Percentiles rank a stretch among this genome's conserved stretches.
These are phyloP conservation scores for Mormyrus hasselquistii DNA, from an alignment of 2,797 vertebrate genomes.

Conservation along the genomic window DNA sequence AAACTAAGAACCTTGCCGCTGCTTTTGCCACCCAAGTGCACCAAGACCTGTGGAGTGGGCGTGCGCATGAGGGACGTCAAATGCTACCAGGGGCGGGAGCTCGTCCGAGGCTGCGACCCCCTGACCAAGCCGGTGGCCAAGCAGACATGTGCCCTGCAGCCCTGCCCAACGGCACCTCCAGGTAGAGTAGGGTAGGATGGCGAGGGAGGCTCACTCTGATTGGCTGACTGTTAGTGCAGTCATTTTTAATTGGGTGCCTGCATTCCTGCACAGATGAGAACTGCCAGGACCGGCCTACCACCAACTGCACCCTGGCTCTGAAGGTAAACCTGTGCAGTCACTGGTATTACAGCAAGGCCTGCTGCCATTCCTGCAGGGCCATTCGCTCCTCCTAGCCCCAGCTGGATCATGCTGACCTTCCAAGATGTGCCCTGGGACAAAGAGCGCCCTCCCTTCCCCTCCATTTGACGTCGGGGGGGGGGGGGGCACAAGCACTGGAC, in stretches of 20 bases:
- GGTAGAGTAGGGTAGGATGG: conserved; percentile 55
- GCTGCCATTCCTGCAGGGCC: conserved; percentile 83
- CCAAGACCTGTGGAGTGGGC: conserved; percentile 86
- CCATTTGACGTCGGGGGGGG: background rate
- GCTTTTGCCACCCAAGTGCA: conserved; percentile 65
- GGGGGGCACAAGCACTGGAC: background rate
- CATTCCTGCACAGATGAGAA: conserved; percentile 72
- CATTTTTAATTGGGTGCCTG: background rate
- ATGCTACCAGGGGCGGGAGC: conserved; percentile 90
- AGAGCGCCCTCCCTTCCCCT: background rate
- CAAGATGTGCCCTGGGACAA: background rate
- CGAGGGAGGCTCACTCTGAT: background rate
- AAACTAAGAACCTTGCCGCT: background rate
- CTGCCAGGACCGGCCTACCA: conserved; percentile 90
- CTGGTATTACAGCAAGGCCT: conserved; percentile 98
- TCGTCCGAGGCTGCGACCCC: conserved; percentile 87
- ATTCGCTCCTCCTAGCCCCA: conserved; percentile 51
- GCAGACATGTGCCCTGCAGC: conserved; percentile 87
- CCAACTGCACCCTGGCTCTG: conserved; percentile 91
- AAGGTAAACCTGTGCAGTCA: conserved; percentile 96
- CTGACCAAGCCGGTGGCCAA: conserved; percentile 86
- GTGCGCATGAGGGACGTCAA: conserved; percentile 92
- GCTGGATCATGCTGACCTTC: background rate
- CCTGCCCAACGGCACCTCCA: conserved; percentile 91
- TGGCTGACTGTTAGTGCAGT: background rate